Conservation (phyloP, 1,140 invertebrate species). For the Drosophila tropicalis region DNA sequence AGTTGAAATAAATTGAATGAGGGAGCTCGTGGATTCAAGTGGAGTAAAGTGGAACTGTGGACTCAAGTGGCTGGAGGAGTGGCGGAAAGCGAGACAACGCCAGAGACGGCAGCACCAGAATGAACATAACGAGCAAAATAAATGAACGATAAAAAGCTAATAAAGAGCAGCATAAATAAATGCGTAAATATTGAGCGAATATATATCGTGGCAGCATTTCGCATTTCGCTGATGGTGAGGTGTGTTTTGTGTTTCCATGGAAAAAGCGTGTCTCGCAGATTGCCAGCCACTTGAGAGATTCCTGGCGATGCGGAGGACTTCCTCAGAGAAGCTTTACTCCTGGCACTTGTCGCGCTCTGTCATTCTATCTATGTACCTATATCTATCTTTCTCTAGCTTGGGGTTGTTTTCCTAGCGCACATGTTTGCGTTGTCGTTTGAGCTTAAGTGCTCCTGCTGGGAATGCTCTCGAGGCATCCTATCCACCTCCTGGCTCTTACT, state of each 20-base stretch:
- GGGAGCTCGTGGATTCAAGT: not conserved
- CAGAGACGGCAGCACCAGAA: slow-evolving; percentile 20
- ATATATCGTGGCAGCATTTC: slow-evolving; percentile 34
- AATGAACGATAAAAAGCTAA: slow-evolving; percentile 79
- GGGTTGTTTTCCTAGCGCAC: slow-evolving; percentile 43
- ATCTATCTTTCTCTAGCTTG: slow-evolving; percentile 1
- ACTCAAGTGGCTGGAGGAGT: slow-evolving; percentile 1
- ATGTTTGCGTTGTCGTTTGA: slow-evolving; percentile 57
- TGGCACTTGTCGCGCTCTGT: slow-evolving; percentile 28
- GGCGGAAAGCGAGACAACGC: slow-evolving; percentile 16
- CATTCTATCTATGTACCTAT: slow-evolving; percentile 15
- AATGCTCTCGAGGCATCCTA: not conserved
- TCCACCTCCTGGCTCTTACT: not conserved
- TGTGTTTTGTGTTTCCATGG: slow-evolving; percentile 4
- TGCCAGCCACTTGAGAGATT: slow-evolving; percentile 33
- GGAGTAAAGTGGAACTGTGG: not conserved
- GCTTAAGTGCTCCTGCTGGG: slow-evolving; percentile 47
- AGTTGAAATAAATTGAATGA: slow-evolving; percentile 38
- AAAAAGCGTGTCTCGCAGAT: slow-evolving; percentile 39
- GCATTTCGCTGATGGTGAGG: not conserved
- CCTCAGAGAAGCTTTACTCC: not conserved
- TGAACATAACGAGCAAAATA: slow-evolving; percentile 72
- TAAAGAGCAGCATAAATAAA: slow-evolving; percentile 78
- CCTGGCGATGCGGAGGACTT: not conserved
- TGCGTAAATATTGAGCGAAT: slow-evolving; percentile 64